Percentiles rank a stretch among this genome's conserved stretches.
phyloP scores from a whole-genome alignment of 1,140 invertebrate species.

The Magallana angulata region DNA sequence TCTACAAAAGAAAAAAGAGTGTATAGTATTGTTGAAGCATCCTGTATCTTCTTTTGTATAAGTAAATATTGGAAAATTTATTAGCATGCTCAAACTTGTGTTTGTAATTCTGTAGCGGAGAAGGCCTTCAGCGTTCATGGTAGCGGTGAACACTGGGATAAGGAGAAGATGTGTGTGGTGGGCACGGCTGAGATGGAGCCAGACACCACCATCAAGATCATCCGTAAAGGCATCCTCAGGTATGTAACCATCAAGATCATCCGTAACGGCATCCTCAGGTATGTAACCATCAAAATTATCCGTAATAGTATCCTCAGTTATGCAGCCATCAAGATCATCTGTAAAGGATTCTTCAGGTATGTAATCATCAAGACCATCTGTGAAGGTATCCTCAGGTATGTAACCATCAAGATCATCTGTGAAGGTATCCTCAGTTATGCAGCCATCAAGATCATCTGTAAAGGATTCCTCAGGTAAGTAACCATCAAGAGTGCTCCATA shows the following conservation, averaged over 20 bases:
- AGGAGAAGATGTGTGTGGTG: slow-evolving; percentile 82
- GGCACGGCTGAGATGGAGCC: slow-evolving; percentile 85
- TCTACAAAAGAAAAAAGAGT: too few species aligned
- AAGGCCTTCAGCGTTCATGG: slow-evolving; percentile 85
- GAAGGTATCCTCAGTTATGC: background rate
- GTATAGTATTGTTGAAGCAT: too few species aligned
- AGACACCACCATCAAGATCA: slow-evolving; percentile 85
- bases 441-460: background rate
- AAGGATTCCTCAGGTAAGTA: slow-evolving; percentile 72
- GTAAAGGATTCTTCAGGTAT: background rate
- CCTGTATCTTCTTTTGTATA: too few species aligned
- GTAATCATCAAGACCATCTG: background rate
- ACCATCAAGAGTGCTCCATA: background rate
- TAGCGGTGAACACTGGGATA: slow-evolving; percentile 84
- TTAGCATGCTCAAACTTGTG: background rate
- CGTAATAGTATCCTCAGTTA: background rate
- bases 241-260: slow-evolving; percentile 65
- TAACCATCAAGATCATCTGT: background rate
- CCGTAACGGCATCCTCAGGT: background rate
- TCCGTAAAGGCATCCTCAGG: slow-evolving; percentile 86
- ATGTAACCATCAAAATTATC: background rate
- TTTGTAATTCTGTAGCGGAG: slow-evolving; percentile 81
- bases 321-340: background rate
- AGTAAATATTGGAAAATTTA: too few species aligned
- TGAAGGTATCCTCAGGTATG: slow-evolving; percentile 72